phyloP scores from a whole-genome alignment of 2,797 vertebrate genomes.

The Hyperoplus immaculatus region DNA sequence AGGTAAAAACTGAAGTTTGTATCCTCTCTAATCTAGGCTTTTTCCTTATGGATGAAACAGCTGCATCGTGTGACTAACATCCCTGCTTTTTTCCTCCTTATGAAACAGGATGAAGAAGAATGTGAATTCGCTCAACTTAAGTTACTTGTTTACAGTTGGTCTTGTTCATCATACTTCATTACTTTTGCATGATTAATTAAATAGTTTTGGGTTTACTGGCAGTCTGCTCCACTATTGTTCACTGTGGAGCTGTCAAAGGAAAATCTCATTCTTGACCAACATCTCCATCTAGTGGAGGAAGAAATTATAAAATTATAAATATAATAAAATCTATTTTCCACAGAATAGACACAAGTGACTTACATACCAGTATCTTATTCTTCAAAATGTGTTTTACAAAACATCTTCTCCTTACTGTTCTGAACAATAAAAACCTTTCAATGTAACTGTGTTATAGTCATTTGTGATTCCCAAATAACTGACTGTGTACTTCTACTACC shows the following conservation, averaged over 20 bases:
- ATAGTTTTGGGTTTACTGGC: slow-evolving; percentile 39
- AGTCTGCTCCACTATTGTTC: slow-evolving; percentile 41
- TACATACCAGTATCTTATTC: not conserved
- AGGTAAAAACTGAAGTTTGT: slow-evolving; percentile 41
- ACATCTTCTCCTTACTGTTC: slow-evolving; percentile 10
- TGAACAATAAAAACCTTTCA: slow-evolving; percentile 50
- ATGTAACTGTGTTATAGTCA: slow-evolving; percentile 1
- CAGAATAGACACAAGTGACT: not conserved
- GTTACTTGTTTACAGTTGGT: slow-evolving; percentile 42
- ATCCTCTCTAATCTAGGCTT: slow-evolving; percentile 18
- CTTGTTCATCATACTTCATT: slow-evolving; percentile 34
- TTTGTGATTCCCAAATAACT: slow-evolving; percentile 8
- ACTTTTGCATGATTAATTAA: slow-evolving; percentile 37
- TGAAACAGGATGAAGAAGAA: slow-evolving; percentile 61
- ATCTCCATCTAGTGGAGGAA: slow-evolving; percentile 75
- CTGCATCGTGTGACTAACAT: slow-evolving; percentile 18
- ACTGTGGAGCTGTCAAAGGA: not conserved
- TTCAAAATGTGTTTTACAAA: not conserved
- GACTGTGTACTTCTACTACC: not conserved
- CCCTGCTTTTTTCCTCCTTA: slow-evolving; percentile 19
- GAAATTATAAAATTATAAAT: not conserved
- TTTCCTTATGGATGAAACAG: slow-evolving; percentile 22
- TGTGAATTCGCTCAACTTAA: slow-evolving; percentile 10
- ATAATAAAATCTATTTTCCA: not conserved
- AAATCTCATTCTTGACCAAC: slow-evolving; percentile 53